These are phyloP conservation scores for Mormyrops boulengeri DNA, from an alignment of 2,797 vertebrate species.

Conservation along the genomic window DNA sequence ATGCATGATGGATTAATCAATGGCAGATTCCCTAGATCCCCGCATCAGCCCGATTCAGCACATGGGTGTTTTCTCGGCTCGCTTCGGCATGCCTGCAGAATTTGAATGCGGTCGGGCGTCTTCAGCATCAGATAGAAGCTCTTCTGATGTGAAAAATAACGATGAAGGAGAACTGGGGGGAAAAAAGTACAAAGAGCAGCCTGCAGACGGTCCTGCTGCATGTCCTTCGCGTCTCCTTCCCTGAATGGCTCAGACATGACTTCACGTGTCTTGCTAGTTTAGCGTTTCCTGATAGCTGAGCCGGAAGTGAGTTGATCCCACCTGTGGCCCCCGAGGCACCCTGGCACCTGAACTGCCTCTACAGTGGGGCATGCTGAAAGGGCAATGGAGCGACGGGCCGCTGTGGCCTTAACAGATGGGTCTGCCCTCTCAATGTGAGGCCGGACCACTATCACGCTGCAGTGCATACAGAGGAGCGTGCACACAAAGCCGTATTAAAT, in stretches of 20 bases:
- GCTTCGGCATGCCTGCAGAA: background rate
- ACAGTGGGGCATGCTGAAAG: background rate
- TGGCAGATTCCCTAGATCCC: conserved; percentile 53
- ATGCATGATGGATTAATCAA: conserved; percentile 44
- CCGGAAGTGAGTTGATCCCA: background rate
- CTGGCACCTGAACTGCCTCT: background rate
- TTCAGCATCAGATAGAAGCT: background rate
- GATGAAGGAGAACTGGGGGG: background rate
- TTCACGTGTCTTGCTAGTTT: background rate
- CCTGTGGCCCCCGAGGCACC: background rate
- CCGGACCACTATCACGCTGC: background rate
- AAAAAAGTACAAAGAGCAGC: background rate
- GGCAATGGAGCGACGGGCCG: background rate
- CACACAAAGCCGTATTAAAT: background rate
- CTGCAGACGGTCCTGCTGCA: no score
- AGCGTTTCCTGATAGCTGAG: background rate
- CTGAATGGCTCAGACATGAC: background rate
- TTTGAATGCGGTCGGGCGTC: background rate
- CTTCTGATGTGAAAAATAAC: background rate
- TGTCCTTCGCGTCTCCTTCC: background rate
- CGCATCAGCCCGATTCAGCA: conserved; percentile 33
- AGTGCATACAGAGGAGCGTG: background rate
- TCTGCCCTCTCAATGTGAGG: background rate
- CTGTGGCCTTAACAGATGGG: background rate
- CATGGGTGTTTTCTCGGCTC: background rate